phyloP scores from a whole-genome alignment of 92 coral and sea anemone species.

The Palythoa grandis region DNA sequence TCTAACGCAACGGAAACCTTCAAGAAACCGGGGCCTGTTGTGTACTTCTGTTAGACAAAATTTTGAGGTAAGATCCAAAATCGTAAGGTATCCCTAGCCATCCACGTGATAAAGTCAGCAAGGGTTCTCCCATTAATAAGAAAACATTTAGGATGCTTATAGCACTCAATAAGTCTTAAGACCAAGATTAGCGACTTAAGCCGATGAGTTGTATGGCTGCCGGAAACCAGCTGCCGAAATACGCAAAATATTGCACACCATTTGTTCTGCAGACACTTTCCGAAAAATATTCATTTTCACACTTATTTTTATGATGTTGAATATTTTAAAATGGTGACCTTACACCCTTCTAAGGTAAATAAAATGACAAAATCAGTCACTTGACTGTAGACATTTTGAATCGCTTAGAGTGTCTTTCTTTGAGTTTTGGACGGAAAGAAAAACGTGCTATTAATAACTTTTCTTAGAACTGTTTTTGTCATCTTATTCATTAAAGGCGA shows the following conservation, averaged over 20 bases:
- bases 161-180: no score
- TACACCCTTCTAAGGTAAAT: not conserved
- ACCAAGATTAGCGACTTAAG: not conserved
- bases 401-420: not conserved
- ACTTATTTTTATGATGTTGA: not conserved
- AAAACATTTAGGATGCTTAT: no score
- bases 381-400: not conserved
- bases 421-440: not conserved
- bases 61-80: conserved; percentile 6
- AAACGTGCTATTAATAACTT: not conserved
- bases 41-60: not conserved
- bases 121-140: not conserved
- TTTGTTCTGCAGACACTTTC: not conserved
- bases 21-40: no score
- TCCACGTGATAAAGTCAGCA: not conserved
- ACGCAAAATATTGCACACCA: not conserved
- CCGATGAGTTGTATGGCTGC: not conserved
- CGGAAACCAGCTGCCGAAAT: not conserved
- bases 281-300: not conserved
- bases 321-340: not conserved
- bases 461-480: not conserved
- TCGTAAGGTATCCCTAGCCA: not conserved
- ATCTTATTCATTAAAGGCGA: conserved; percentile 11
- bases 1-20: no score
- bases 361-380: not conserved